Evolutionary conservation across 1,140 invertebrate species (phyloP), one percentile per base, ranked within the genome.

Genomic region (Zaprionus ornatus): DNA sequence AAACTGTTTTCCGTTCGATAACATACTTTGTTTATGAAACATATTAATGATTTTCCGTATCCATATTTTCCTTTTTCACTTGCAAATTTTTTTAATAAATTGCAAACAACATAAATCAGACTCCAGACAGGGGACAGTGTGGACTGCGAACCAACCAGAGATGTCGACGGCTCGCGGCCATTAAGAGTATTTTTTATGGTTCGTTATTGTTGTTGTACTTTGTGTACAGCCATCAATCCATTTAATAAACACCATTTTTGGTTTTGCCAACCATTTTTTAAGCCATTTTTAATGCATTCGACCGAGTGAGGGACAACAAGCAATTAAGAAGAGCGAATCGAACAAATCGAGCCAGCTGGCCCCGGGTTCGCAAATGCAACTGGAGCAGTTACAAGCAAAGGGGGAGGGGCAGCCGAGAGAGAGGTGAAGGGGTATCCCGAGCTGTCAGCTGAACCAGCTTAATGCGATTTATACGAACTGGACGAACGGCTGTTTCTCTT

Each of bases 381-480:
- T 6, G 45, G 17, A 27, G 27, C 15, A 19, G 35, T 25, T 25
- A 32, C 29, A n/a, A 19, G 15, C 13, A 27, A n/a, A 27, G 29
- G 12, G 6, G 7, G 48, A 17, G 21, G n/a, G 4, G 42, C 25
- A 15, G 48, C 1, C n/a, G 27, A 23, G 35, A 9, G 48, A 56
- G n/a, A 15, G 42, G 13, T 1, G 19, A 23, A 13, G 21, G 17
- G 9, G 19, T 15, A 35, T 12, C 42, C 15, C 32, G 54, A 29
- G 62, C 60, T 76, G 74, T 72, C 74, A 73, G 74, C 63, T 67
- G 62, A 68, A 74, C 66, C 80, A 61, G 83, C 85, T 88, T 88
- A 90, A 90, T 90, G 85, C 85, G 85, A 90, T 90, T 90, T 90
- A 90, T 90, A 90, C 85, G 86, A 81, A 90, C 85, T 90, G 77